Percentiles rank a stretch among this genome's conserved stretches.
phyloP scores from a whole-genome alignment of 2,888 invertebrate species.

The Synanthedon tipuliformis region DNA sequence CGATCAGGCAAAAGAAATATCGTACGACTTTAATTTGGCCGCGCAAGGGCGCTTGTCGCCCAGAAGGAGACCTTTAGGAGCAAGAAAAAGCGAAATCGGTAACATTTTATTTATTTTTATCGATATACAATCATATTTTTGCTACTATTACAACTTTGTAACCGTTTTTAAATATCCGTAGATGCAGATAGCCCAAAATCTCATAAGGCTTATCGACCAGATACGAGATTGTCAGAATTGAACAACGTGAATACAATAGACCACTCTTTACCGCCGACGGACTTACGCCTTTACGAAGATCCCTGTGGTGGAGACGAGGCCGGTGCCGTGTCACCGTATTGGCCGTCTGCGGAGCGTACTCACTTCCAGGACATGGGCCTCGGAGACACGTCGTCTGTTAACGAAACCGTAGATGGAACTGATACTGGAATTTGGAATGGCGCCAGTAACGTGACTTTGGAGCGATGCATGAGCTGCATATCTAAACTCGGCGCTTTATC shows the following conservation, averaged over 20 bases:
- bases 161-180: slow-evolving; percentile 8
- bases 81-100: slow-evolving; percentile 23
- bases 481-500: slow-evolving; percentile 82
- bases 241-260: slow-evolving; percentile 64
- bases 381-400: slow-evolving; percentile 43
- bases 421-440: neutral
- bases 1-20: slow-evolving; percentile 81
- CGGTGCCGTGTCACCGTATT: slow-evolving; percentile 73
- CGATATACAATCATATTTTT: neutral
- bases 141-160: neutral
- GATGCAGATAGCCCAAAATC: slow-evolving; percentile 39
- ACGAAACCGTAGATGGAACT: slow-evolving; percentile 17
- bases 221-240: slow-evolving; percentile 64
- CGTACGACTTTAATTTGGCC: slow-evolving; percentile 76
- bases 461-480: slow-evolving; percentile 82
- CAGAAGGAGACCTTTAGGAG: slow-evolving; percentile 55
- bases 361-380: slow-evolving; percentile 61
- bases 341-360: slow-evolving; percentile 70
- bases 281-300: slow-evolving; percentile 42
- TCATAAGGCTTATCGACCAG: slow-evolving; percentile 47
- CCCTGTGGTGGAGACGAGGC: slow-evolving; percentile 35
- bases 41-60: slow-evolving; percentile 77
- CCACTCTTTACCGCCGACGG: slow-evolving; percentile 46
- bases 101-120: neutral
- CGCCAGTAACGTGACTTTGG: slow-evolving; percentile 43